Evolutionary conservation across 2,797 vertebrate species (phyloP).

Genomic region (Taenioides sp.): DNA sequence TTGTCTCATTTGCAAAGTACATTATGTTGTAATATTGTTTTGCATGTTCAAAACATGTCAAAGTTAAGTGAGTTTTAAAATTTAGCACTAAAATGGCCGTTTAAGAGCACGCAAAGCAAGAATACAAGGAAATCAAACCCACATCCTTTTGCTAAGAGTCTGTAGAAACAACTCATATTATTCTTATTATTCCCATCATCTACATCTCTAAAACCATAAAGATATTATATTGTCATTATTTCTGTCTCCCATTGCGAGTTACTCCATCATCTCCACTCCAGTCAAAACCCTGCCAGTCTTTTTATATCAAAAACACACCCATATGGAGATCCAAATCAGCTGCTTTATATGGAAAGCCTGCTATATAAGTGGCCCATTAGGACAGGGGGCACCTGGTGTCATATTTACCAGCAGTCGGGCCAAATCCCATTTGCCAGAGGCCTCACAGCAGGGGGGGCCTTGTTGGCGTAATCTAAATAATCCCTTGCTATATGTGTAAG

Average conservation of each 20-base stretch:
- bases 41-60: no score
- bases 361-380: conserved; percentile 11
- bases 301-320: background rate
- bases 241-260: conserved; percentile 1
- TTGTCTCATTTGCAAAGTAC: background rate
- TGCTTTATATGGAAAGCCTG: conserved; percentile 18
- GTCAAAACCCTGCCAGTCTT: background rate
- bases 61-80: no score
- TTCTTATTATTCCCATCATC: background rate
- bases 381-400: conserved; percentile 25
- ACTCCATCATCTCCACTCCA: background rate
- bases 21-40: no score
- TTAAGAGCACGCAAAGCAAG: no score
- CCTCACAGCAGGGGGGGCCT: conserved; percentile 58
- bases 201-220: conserved; percentile 4
- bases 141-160: background rate
- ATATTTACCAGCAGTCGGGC: conserved; percentile 44
- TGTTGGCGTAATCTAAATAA: conserved; percentile 70
- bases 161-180: background rate
- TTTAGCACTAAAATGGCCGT: no score
- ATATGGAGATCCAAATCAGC: conserved; percentile 8
- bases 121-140: background rate
- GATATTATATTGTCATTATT: conserved; percentile 7
- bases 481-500: conserved; percentile 58
- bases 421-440: conserved; percentile 70